Evolutionary conservation across 2,113 vertebrate genomes (phyloP).

Genomic region (Gasterosteus nipponicus): DNA sequence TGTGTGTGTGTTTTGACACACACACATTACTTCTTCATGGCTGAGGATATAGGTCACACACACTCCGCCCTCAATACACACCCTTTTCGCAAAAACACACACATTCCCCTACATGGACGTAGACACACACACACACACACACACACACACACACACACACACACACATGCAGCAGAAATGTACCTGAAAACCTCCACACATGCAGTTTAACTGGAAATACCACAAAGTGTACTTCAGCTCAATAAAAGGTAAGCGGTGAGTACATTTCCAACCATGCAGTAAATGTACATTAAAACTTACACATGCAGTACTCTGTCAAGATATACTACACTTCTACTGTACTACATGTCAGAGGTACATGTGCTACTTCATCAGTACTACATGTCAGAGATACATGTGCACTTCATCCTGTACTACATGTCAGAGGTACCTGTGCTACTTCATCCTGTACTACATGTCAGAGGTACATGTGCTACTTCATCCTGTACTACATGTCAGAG

Average conservation of each 20-base stretch:
- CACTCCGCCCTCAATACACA: slow-evolving; percentile 11
- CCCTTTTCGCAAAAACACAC: slow-evolving; percentile 14
- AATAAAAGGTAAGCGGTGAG: no score
- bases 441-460: background rate
- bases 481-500: background rate
- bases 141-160: slow-evolving; percentile 12
- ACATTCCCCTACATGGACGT: slow-evolving; percentile 28
- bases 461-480: background rate
- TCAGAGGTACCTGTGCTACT: background rate
- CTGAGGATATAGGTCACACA: slow-evolving; percentile 75
- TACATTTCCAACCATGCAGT: no score
- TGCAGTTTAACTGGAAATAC: no score
- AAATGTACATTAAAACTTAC: no score
- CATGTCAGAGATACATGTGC: background rate
- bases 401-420: background rate
- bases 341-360: background rate
- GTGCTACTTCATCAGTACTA: no score
- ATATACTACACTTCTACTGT: background rate
- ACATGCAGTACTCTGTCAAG: no score
- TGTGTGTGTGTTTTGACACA: background rate
- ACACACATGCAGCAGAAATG: no score
- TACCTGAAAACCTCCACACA: no score
- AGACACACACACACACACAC: slow-evolving; percentile 18
- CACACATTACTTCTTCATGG: slow-evolving; percentile 75
- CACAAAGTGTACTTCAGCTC: no score